Base-by-base conservation (phyloP, 2,888 invertebrate genomes). In the Nymphalis urticae region DNA sequence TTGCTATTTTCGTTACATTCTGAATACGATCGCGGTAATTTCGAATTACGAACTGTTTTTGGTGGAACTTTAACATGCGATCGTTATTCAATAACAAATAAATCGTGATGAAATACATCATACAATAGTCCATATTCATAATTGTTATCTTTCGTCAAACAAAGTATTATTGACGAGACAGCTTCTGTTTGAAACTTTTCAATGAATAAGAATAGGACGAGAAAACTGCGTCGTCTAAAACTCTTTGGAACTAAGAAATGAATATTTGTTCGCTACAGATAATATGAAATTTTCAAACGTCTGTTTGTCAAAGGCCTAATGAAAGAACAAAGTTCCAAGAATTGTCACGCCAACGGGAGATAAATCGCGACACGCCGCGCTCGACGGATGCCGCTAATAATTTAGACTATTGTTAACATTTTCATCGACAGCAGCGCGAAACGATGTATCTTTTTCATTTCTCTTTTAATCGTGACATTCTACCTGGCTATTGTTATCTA, bases 1-100 rank as follows among this genome's bases (percentile, higher is more conserved):
- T 51, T 59, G 69, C 70, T 59, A 70, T 74, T 70, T 66, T 70
- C 69, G 66, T 68, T 68, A 72, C 70, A 60, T 68, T 67, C 69
- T 53, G 62, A 68, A 69, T 62, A 66, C 66, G 10, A 36, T 19
- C 8, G 58, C n/a, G 64, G 60, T 68, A 65, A 64, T 70, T 71
- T 47, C 54, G 56, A 51, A 59, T 62, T 21, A 48, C 63, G 32
- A 9, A 27, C 10, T 61, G 47, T 66, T 54, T 62, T 21, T n/a
- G 21, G 54, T 56, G 54, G n/a, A 17, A 56, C 54, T 27, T 56
- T 32, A 32, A 53, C 24, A 36, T 56, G 21, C 36, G 16, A 17
- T 21, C 17, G 21, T 48, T 27, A 48, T 32, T 61, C 16, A n/a
- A 17, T 27, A 19, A 24, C 24, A 61, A 61, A 61, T 48, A 48